phyloP scores from a whole-genome alignment of 2,888 invertebrate genomes.

The Sesia apiformis region DNA sequence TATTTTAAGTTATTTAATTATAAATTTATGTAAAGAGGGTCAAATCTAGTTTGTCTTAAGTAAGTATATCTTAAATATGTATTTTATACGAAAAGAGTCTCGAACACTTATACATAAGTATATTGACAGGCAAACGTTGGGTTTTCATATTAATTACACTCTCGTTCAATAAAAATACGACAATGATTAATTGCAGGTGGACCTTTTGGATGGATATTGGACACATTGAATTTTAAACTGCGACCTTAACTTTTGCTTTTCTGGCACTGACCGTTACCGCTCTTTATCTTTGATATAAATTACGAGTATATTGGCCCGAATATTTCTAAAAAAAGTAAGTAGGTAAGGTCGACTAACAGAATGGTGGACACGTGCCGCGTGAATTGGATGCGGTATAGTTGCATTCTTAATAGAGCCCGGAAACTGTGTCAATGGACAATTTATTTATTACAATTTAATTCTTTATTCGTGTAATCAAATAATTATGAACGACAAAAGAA shows the following conservation, averaged over 20 bases:
- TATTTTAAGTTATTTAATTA: too few relatives aligned
- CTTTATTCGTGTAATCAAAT: too few relatives aligned
- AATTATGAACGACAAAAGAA: not conserved
- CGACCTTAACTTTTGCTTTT: constrained; percentile 30
- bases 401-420: not conserved
- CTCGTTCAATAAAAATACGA: not conserved
- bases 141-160: too few relatives aligned
- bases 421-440: not conserved
- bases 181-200: constrained; percentile 23
- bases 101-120: too few relatives aligned
- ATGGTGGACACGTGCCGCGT: not conserved
- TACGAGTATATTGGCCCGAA: constrained; percentile 9
- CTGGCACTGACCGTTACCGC: constrained; percentile 25
- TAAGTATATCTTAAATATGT: too few relatives aligned
- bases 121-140: too few relatives aligned
- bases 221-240: constrained; percentile 28
- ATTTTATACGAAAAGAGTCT: too few relatives aligned
- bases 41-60: too few relatives aligned
- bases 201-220: constrained; percentile 22
- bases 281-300: constrained; percentile 16
- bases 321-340: constrained; percentile 3
- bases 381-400: not conserved
- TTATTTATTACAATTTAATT: too few relatives aligned
- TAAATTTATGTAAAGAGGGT: too few relatives aligned
- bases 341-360: constrained; percentile 11